A percentile compares a stretch with the other conserved stretches of the same genome.
phyloP scores from a whole-genome alignment of 2,888 invertebrate genomes.

The Troides oblongomaculatus region DNA sequence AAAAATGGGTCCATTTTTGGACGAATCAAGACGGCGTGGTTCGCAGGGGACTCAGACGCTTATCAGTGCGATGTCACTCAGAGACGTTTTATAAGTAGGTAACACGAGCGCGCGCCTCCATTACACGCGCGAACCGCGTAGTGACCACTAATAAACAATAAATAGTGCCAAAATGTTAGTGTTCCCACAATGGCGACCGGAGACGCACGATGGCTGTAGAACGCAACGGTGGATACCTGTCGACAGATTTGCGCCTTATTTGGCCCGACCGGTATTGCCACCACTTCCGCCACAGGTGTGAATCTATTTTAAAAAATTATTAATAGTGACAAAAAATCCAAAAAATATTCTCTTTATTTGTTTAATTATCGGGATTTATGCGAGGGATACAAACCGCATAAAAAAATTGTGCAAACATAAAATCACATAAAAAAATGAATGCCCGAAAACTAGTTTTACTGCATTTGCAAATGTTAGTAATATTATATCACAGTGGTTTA shows the following conservation, averaged over 20 bases:
- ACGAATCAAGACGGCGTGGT: constrained; percentile 39
- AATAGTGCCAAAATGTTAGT: constrained; percentile 63
- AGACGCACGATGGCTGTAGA: constrained; percentile 62
- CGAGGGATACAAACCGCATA: no score
- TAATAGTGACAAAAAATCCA: background rate
- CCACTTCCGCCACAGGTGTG: constrained; percentile 67
- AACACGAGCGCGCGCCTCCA: constrained; percentile 58
- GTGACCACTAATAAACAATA: constrained; percentile 52
- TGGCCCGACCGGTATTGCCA: constrained; percentile 59
- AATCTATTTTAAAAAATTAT: constrained; percentile 20
- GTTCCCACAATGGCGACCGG: constrained; percentile 71
- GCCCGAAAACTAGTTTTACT: no score
- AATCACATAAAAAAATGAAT: no score
- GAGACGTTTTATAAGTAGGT: constrained; percentile 75
- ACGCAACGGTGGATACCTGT: constrained; percentile 69
- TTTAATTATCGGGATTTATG: no score
- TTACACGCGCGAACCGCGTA: constrained; percentile 60
- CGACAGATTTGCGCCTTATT: constrained; percentile 69
- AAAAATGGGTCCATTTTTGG: constrained; percentile 13
- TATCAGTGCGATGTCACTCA: constrained; percentile 69
- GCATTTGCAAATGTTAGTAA: no score
- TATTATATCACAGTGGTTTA: no score
- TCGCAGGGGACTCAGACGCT: constrained; percentile 72
- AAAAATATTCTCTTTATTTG: no score
- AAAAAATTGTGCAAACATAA: no score